Base-by-base conservation (phyloP, 53 echinoderm and acorn worm species). In the Apostichopus leukothele region DNA sequence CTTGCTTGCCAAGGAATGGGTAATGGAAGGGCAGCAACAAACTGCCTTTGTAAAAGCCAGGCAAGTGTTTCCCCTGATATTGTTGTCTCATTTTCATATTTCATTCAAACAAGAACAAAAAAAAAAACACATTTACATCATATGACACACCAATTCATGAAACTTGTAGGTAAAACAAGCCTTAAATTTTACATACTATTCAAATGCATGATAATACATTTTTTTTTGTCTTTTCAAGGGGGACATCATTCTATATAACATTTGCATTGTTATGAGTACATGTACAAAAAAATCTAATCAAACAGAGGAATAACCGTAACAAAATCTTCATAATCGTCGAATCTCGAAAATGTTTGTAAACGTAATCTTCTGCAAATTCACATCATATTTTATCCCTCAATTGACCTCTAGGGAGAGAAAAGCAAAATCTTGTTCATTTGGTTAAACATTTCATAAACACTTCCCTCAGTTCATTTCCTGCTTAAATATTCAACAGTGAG, bases 1-100 rank as follows among this genome's bases (percentile, higher is more conserved):
- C 18, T 81, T 81, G 81, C 81, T 81, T 81, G 81, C 81, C 81
- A 55, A 59, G 81, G 81, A 81, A 81, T 81, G 81, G 59, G 81
- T 81, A 59, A 54, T 53, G 59, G 54, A 59, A 81, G 55, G 60
- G 53, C 81, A 55, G 59, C 55, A 81, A 51, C 55, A 81, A 81
- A 22, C 81, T 55, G 59, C 60, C 59, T 81, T 55, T 55, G 39
- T 39, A 39, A 21, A 81, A 59, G 81, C 54, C 81, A 55, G 59
- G 81, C 81, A 81, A 81, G 81, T 81, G 22, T 81, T 39, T 81
- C 81, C 54, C 81, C 81, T 81, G 81, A 81, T 81, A 55, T 9
- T 81, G 55, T 81, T 20, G 21, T 81, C 81, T 54, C n/a, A 16
- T 81, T 81, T 76, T 80, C 59, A 54, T 55, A 81, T 81, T 59